phyloP scores from a whole-genome alignment of 2,113 vertebrate species.

The Condylura cristata region DNA sequence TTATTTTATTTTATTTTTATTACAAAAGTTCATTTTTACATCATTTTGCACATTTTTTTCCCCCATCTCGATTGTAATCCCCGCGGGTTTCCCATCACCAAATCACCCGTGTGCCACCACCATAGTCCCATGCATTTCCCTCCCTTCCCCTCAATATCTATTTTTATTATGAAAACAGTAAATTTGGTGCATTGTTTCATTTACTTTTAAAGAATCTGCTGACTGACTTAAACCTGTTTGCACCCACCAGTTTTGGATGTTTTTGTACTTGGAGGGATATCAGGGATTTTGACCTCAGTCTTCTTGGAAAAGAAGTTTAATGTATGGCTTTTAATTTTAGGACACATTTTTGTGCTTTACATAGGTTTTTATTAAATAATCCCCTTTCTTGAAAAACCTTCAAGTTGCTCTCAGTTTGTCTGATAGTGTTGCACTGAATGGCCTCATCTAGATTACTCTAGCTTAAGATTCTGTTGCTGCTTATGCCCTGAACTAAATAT shows the following conservation, averaged over 20 bases:
- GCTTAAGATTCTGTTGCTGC: background rate
- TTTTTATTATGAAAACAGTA: too few relatives aligned
- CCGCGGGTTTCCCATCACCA: too few relatives aligned
- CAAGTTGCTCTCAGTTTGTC: slow-evolving; percentile 27
- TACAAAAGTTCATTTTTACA: too few relatives aligned
- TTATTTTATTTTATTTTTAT: too few relatives aligned
- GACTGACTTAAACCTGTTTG: too few relatives aligned
- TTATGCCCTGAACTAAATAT: background rate
- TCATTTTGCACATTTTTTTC: too few relatives aligned
- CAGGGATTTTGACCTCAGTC: background rate
- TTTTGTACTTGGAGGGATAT: background rate
- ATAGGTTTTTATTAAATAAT: slow-evolving; percentile 25
- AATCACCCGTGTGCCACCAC: too few relatives aligned
- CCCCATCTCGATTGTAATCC: too few relatives aligned
- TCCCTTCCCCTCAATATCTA: too few relatives aligned
- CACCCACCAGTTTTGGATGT: background rate
- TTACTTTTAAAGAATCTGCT: too few relatives aligned
- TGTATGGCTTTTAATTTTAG: background rate
- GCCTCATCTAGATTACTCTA: background rate
- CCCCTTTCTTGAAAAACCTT: background rate
- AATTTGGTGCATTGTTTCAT: too few relatives aligned
- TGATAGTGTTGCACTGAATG: background rate
- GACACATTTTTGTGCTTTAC: background rate
- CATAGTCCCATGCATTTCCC: too few relatives aligned
- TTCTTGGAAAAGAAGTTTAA: background rate